These are phyloP conservation scores for Prunella fulvescens DNA, from an alignment of 2,113 vertebrate genomes.

Conservation along the genomic window DNA sequence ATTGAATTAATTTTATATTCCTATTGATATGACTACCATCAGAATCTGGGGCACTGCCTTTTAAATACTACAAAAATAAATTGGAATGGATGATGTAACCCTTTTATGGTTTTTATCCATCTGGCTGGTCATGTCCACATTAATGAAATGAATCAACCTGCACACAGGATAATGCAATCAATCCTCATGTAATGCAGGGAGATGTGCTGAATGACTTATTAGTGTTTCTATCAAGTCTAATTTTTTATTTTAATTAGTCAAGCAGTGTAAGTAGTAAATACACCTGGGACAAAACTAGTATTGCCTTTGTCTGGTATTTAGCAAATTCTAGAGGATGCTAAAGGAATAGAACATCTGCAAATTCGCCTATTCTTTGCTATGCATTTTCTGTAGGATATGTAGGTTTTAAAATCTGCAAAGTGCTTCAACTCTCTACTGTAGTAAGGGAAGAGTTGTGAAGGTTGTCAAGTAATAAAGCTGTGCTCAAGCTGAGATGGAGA, in stretches of 20 bases:
- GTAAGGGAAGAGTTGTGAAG: neutral
- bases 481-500: neutral
- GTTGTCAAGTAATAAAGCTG: neutral
- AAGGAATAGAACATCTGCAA: neutral
- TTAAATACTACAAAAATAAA: slow-evolving; percentile 4
- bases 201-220: neutral
- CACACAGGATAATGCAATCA: slow-evolving; percentile 5
- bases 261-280: neutral
- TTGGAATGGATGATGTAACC: neutral
- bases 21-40: neutral
- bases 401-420: neutral
- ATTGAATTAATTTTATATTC: slow-evolving; percentile 28
- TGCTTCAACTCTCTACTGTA: neutral
- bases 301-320: neutral
- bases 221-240: neutral
- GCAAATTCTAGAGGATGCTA: neutral
- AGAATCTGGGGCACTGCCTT: slow-evolving; percentile 21
- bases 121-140: slow-evolving; percentile 29
- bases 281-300: neutral
- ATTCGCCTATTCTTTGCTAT: neutral
- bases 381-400: neutral
- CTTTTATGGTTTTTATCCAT: slow-evolving; percentile 1
- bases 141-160: slow-evolving; percentile 53
- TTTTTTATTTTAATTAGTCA: slow-evolving; percentile 28
- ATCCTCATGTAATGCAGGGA: neutral